Evolutionary conservation across 2,797 vertebrate genomes (phyloP).

Genomic region (Hirundo rustica): DNA sequence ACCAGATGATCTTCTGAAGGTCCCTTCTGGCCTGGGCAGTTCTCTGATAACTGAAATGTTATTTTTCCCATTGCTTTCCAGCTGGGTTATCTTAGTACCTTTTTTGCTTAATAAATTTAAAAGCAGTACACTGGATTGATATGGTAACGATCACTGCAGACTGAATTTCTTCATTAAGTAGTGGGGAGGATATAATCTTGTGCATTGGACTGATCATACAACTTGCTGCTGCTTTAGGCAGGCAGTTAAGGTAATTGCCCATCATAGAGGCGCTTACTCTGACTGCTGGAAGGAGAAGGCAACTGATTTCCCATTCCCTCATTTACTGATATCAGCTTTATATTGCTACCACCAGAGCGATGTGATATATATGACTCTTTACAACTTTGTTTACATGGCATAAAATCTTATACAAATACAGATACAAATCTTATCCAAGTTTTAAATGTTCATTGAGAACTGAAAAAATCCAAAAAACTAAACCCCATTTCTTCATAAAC

Average conservation of each 20-base stretch:
- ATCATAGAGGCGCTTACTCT: slow-evolving; percentile 49
- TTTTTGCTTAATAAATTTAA: background rate
- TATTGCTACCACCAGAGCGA: slow-evolving; percentile 1
- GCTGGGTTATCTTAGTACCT: background rate
- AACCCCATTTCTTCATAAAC: background rate
- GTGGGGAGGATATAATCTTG: slow-evolving; percentile 23
- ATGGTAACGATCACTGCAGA: background rate
- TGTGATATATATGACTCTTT: background rate
- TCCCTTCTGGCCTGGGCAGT: background rate
- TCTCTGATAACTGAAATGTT: background rate
- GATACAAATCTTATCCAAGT: slow-evolving; percentile 20
- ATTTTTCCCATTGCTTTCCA: background rate
- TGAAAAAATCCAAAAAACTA: background rate
- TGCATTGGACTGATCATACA: slow-evolving; percentile 52
- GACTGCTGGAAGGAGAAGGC: slow-evolving; percentile 56
- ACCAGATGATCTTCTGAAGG: background rate
- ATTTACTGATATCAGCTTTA: slow-evolving; percentile 60
- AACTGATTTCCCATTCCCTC: slow-evolving; percentile 46
- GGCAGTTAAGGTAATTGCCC: slow-evolving; percentile 68
- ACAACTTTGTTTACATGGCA: slow-evolving; percentile 61
- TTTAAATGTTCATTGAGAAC: slow-evolving; percentile 20
- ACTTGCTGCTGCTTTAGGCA: slow-evolving; percentile 52
- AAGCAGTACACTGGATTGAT: background rate
- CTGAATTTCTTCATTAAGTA: slow-evolving; percentile 53
- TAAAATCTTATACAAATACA: too few species aligned